Evolutionary conservation across 2,797 vertebrate genomes (phyloP), one percentile per base, ranked within the genome.

Genomic region (Syngnathus rostellatus): DNA sequence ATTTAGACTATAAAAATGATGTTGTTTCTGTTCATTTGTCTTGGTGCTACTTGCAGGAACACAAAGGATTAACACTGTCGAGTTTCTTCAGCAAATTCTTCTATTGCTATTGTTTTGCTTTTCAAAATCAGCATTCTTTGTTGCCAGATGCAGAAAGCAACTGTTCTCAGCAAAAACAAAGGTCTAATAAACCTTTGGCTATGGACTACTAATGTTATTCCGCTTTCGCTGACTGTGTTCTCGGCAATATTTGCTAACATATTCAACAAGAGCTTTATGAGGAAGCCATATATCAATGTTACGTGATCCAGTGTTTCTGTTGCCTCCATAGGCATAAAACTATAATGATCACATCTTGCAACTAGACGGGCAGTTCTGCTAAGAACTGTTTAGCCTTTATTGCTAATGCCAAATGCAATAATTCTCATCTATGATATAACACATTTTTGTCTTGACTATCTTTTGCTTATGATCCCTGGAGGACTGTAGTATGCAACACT

Each of bases 381-480:
- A 11, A 25, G 53, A 54, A 25, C n/a, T 54, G 21, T 54, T 23
- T 54, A 25, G 21, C 25, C 23, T 10, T 11, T 6, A 54, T 54
- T 54, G 8, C 53, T 23, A 25, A 23, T 54, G 21, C 63, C 69
- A 66, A 69, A 63, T 76, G 82, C 74, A 81, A 77, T 85, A 86
- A 87, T 81, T 84, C 79, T 87, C 77, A 68, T 74, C 82, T 55
- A 74, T 81, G 76, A 79, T 80, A 83, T 85, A 82, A 88, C 88
- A 89, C 85, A 90, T 91, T 87, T 91, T 88, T 88, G 78, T 85
- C 80, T 85, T 88, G 88, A 85, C 85, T 87, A 85, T 81, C 81
- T 87, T 85, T 89, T 89, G 87, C 87, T 87, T 21, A 25, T 2
- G 78, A 76, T 81, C 87, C 86, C 78, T 19, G 57, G 86, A 83